These are phyloP conservation scores for Parnassius apollo DNA, from an alignment of 2,888 invertebrate species.

Conservation along the genomic window DNA sequence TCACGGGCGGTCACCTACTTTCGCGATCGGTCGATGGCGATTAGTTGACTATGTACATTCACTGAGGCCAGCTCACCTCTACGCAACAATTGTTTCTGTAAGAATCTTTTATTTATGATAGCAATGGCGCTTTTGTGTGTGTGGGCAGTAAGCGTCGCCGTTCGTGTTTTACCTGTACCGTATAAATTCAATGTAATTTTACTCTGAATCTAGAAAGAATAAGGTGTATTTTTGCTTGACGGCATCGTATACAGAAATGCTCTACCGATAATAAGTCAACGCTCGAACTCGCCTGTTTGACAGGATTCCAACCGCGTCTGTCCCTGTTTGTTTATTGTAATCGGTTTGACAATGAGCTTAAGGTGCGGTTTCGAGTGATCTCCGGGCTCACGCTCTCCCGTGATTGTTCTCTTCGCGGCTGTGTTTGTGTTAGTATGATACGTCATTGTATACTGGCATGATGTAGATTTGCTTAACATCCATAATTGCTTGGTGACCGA, in stretches of 20 bases:
- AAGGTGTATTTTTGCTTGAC: slow-evolving; percentile 44
- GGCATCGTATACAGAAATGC: slow-evolving; percentile 62
- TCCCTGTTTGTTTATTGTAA: slow-evolving; percentile 82
- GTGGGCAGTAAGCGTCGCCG: slow-evolving; percentile 63
- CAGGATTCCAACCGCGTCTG: slow-evolving; percentile 82
- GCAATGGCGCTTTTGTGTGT: slow-evolving; percentile 65
- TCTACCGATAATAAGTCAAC: slow-evolving; percentile 81
- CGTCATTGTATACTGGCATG: slow-evolving; percentile 76
- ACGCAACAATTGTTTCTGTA: slow-evolving; percentile 81
- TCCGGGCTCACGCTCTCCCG: slow-evolving; percentile 63
- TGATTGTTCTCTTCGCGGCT: slow-evolving; percentile 67
- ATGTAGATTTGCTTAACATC: slow-evolving; percentile 78
- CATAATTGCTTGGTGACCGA: slow-evolving; percentile 75
- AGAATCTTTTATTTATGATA: slow-evolving; percentile 81
- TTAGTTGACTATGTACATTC: slow-evolving; percentile 73
- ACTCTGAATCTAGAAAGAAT: slow-evolving; percentile 35
- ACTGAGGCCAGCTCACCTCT: slow-evolving; percentile 77
- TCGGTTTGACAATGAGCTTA: slow-evolving; percentile 82
- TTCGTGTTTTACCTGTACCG: slow-evolving; percentile 77
- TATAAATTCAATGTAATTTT: slow-evolving; percentile 34
- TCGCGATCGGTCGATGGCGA: slow-evolving; percentile 73
- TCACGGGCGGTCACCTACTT: slow-evolving; percentile 81
- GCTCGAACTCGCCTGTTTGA: slow-evolving; percentile 81
- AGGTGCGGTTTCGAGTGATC: slow-evolving; percentile 81
- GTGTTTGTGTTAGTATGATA: slow-evolving; percentile 78